phyloP scores from a whole-genome alignment of 2,113 vertebrate species.

The Sinocyclocheilus maitianheensis region DNA sequence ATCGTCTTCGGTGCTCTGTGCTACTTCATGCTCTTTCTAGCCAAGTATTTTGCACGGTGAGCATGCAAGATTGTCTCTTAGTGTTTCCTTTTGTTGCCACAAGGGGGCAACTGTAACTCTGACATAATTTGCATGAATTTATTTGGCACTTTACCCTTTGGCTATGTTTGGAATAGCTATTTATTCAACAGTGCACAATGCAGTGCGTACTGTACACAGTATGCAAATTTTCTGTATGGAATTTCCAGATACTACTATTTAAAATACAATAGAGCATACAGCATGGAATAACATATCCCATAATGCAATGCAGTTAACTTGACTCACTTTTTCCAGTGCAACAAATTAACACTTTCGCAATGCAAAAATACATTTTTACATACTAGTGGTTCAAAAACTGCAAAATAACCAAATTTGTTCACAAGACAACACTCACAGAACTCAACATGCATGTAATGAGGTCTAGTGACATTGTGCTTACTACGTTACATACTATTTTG shows the following conservation, averaged over 20 bases:
- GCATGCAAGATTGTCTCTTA: conserved; percentile 24
- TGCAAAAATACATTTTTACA: neutral
- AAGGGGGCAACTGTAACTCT: conserved; percentile 33
- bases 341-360: neutral
- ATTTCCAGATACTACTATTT: neutral
- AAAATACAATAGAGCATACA: neutral
- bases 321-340: neutral
- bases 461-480: too few relatives aligned
- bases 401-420: too few relatives aligned
- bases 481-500: too few relatives aligned
- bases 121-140: neutral
- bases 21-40: conserved; percentile 74
- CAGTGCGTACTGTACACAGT: too few relatives aligned
- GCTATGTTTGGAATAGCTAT: neutral
- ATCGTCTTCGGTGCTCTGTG: conserved; percentile 70
- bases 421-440: too few relatives aligned
- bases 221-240: neutral
- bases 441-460: too few relatives aligned
- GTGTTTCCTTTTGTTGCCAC: conserved; percentile 18
- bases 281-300: neutral
- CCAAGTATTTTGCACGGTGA: conserved; percentile 76
- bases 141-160: neutral
- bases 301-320: neutral
- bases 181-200: neutral
- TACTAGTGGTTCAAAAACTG: neutral